Conservation (phyloP, 1,140 invertebrate species). For the Scaptodrosophila lebanonensis region DNA sequence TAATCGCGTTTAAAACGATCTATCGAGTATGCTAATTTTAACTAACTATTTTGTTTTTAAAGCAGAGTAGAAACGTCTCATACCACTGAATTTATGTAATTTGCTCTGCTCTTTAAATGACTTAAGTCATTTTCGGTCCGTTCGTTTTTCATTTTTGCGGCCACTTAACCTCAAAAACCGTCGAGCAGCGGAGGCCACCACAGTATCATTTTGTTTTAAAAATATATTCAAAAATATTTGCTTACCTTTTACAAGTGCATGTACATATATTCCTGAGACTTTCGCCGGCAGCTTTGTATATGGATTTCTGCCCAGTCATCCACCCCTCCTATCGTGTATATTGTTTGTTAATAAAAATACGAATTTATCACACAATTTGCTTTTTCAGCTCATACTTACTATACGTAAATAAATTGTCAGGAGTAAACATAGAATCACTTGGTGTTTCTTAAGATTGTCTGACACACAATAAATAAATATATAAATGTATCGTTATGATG, state of each 20-base stretch:
- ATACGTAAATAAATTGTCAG: too few species aligned
- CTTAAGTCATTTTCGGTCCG: not conserved
- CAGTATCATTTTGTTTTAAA: conserved; percentile 50
- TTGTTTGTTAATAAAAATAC: conserved; percentile 72
- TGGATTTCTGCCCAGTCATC: conserved; percentile 8
- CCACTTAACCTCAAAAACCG: conserved; percentile 54
- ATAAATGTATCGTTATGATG: too few species aligned
- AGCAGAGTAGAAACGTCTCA: conserved; percentile 15
- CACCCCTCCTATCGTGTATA: conserved; percentile 18
- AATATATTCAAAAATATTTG: conserved; percentile 69
- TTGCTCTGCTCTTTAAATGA: not conserved
- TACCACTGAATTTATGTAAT: conserved; percentile 36
- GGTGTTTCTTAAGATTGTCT: too few species aligned
- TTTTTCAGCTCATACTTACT: too few species aligned
- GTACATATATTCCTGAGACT: conserved; percentile 33
- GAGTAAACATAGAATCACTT: too few species aligned
- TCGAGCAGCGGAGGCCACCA: conserved; percentile 17
- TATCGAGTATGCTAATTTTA: too few species aligned
- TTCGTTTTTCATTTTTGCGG: conserved; percentile 1
- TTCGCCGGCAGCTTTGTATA: conserved; percentile 44
- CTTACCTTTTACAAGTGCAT: too few species aligned
- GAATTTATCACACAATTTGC: conserved; percentile 60
- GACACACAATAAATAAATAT: too few species aligned
- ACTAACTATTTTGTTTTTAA: conserved; percentile 12
- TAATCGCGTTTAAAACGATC: conserved; percentile 52